These are phyloP conservation scores for Barnardius zonarius DNA, from an alignment of 2,113 vertebrate species.

Conservation along the genomic window DNA sequence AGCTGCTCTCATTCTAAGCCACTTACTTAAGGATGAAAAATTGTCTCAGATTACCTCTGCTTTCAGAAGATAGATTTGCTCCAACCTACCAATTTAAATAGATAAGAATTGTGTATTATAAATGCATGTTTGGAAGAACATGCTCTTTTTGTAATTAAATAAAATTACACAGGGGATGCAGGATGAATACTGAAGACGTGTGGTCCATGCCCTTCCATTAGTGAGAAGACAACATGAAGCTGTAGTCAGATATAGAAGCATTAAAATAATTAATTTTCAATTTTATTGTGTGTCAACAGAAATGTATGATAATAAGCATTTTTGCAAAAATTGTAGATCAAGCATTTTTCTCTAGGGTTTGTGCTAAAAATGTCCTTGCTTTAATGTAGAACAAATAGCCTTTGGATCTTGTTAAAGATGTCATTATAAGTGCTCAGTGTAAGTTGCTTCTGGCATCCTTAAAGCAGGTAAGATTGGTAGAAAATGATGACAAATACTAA, in stretches of 20 bases:
- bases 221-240: neutral
- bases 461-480: neutral
- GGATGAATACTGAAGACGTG: neutral
- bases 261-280: slow-evolving; percentile 60
- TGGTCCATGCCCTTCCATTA: neutral
- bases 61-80: neutral
- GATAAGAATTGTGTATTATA: neutral
- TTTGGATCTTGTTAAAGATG: neutral
- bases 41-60: neutral
- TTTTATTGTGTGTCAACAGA: slow-evolving; percentile 38
- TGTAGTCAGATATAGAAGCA: slow-evolving; percentile 1
- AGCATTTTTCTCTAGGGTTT: slow-evolving; percentile 1
- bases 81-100: neutral
- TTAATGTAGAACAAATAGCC: slow-evolving; percentile 34
- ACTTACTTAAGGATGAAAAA: neutral
- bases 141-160: neutral
- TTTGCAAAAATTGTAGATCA: slow-evolving; percentile 19
- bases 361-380: slow-evolving; percentile 10
- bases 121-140: neutral
- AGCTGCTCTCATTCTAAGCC: neutral
- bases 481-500: neutral
- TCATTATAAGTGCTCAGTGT: neutral
- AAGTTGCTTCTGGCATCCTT: neutral
- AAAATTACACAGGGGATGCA: neutral
- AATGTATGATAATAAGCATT: slow-evolving; percentile 48